phyloP scores from a whole-genome alignment of 2,797 vertebrate genomes.

The Novumbra hubbsi region DNA sequence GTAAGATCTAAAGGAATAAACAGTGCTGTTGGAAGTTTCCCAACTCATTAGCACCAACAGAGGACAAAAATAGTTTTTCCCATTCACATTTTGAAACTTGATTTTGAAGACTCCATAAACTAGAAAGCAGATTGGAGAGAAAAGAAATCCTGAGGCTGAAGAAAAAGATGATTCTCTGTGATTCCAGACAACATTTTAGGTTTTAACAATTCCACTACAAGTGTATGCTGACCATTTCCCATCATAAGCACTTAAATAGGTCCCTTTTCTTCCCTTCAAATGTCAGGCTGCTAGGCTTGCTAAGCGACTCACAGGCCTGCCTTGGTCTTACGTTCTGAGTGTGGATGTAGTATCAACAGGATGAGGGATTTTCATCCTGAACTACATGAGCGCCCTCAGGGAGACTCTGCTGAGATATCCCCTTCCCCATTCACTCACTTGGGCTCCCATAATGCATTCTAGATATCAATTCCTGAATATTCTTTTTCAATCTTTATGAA shows the following conservation, averaged over 20 bases:
- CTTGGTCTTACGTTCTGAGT: slow-evolving; percentile 27
- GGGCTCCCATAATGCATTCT: slow-evolving; percentile 33
- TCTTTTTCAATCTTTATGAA: slow-evolving; percentile 47
- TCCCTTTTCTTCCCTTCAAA: not conserved
- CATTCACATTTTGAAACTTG: not conserved
- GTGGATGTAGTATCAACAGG: slow-evolving; percentile 17
- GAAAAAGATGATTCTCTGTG: not conserved
- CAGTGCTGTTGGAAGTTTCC: not conserved
- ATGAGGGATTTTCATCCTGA: slow-evolving; percentile 35
- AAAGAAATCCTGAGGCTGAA: not conserved
- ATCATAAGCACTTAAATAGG: not conserved
- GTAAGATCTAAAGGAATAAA: not conserved
- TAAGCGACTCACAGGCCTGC: slow-evolving; percentile 25
- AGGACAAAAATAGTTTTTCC: slow-evolving; percentile 29
- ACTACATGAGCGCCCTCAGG: slow-evolving; percentile 55
- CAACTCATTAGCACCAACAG: not conserved
- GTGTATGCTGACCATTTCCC: not conserved
- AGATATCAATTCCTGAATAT: slow-evolving; percentile 43
- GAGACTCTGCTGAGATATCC: slow-evolving; percentile 54
- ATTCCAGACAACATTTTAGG: not conserved
- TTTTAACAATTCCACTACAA: not conserved
- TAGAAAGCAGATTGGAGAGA: too few relatives aligned
- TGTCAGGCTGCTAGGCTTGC: not conserved
- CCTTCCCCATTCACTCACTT: slow-evolving; percentile 48
- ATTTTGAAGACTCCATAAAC: not conserved